Percentiles rank a stretch among this genome's conserved stretches.
Conservation (phyloP, 2,113 vertebrate genomes). For the Spilogale gracilis region DNA sequence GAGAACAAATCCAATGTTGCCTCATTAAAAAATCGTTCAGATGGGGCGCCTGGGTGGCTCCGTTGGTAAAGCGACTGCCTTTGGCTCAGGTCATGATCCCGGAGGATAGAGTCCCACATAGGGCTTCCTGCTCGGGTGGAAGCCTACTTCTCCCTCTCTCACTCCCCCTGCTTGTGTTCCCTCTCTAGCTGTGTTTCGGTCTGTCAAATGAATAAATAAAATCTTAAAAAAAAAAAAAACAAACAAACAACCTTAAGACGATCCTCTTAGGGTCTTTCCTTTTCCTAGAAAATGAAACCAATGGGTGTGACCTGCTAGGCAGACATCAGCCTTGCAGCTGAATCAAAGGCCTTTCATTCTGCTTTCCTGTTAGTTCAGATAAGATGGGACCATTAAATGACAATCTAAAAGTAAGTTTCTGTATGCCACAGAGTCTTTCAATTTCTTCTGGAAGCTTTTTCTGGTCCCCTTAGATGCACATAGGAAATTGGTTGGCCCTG, state of each 20-base stretch:
- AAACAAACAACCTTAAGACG: neutral
- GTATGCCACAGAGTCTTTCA: neutral
- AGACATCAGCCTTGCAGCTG: neutral
- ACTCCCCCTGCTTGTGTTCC: too few relatives aligned
- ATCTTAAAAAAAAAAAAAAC: too few relatives aligned
- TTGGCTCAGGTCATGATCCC: too few relatives aligned
- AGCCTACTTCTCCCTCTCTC: too few relatives aligned
- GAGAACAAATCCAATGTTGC: constrained; percentile 14
- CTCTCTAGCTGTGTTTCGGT: too few relatives aligned
- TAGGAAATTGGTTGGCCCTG: neutral
- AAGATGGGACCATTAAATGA: constrained; percentile 34
- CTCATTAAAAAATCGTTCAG: constrained; percentile 10
- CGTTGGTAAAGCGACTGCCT: too few relatives aligned
- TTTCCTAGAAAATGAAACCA: constrained; percentile 21
- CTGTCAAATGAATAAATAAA: too few relatives aligned
- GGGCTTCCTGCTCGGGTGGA: too few relatives aligned
- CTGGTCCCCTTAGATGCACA: neutral
- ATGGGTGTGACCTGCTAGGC: constrained; percentile 43
- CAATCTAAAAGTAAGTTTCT: neutral
- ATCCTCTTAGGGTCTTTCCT: neutral
- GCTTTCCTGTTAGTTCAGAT: constrained; percentile 60
- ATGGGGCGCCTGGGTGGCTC: too few relatives aligned
- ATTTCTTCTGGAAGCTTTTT: constrained; percentile 37
- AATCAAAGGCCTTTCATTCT: constrained; percentile 62
- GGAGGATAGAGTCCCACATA: too few relatives aligned